Evolutionary conservation across 1,140 invertebrate species (phyloP), one percentile per base, ranked within the genome.

Genomic region (Orussus abietinus): DNA sequence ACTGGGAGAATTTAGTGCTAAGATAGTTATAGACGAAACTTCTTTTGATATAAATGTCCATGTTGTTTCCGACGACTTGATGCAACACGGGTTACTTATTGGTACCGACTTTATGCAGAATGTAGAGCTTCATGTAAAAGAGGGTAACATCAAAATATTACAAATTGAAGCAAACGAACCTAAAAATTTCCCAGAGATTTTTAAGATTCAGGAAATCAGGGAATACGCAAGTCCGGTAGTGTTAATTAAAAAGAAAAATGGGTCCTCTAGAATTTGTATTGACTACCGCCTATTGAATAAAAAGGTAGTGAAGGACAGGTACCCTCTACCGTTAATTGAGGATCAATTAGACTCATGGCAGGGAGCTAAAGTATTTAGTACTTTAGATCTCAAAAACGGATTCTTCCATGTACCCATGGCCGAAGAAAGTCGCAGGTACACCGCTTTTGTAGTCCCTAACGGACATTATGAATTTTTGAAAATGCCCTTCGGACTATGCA

Each of bases 251-350:
- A 47, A 47, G 22, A 26, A 33, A 31, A 38, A 47, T 28, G 45
- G 45, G 10, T 41, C 45, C 4, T 33, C 30, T 30, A 5, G 45
- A 11, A 13, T 47, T 6, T 36, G 38, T 18, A 38, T 47, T 3
- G 38, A 47, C 11, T 41, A 41, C 25, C 32, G 45, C 3, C 33
- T 36, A 22, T 31, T 47, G 17, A 47, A 47, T 35, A n/a, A 19
- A 21, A 47, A 47, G 21, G 42, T 20, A 1, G 28, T 47, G 9
- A 4, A 31, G 14, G 45, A 47, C 37, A 19, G 14, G 9, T 46
- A 28, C 28, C 43, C 43, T 3, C 12, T 45, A 18, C 43, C 43
- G 5, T 9, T 42, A 20, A 41, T 31, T n/a, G n/a, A n/a, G n/a
- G n/a, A n/a, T n/a, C n/a, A n/a, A n/a, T n/a, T n/a, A n/a, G n/a